Percentiles rank a stretch among this genome's conserved stretches.
These are phyloP conservation scores for Siphlonurus alternatus DNA, from an alignment of 2,888 invertebrate species.

Conservation along the genomic window DNA sequence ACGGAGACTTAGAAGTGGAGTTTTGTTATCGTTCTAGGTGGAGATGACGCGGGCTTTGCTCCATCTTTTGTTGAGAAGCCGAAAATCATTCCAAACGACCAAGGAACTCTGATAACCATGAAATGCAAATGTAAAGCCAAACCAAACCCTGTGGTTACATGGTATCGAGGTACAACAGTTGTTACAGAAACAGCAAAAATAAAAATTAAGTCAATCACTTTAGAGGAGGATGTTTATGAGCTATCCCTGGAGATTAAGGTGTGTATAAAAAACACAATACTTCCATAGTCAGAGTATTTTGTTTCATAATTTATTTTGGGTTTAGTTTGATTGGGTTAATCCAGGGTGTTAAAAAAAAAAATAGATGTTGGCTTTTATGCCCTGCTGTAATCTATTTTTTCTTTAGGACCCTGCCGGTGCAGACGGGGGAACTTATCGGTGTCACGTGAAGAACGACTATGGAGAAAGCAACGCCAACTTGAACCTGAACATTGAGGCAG, in stretches of 20 bases:
- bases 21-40: conserved; percentile 41
- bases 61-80: conserved; percentile 98
- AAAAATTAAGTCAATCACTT: conserved; percentile 54
- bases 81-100: conserved; percentile 95
- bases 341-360: no score
- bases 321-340: background rate
- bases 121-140: conserved; percentile 91
- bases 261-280: no score
- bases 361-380: no score
- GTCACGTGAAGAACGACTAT: conserved; percentile 86
- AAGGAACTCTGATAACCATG: conserved; percentile 92
- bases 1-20: background rate
- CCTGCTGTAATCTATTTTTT: background rate
- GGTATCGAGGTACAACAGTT: conserved; percentile 81
- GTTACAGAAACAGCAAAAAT: conserved; percentile 75
- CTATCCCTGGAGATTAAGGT: conserved; percentile 68
- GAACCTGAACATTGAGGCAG: conserved; percentile 92
- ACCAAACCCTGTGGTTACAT: conserved; percentile 85
- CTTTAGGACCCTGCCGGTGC: conserved; percentile 56
- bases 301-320: conserved; percentile 5
- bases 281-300: background rate
- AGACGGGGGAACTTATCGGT: conserved; percentile 79
- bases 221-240: conserved; percentile 76
- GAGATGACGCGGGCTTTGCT: conserved; percentile 83
- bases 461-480: conserved; percentile 96